Evolutionary conservation across 2,888 invertebrate species (phyloP), one percentile per base, ranked within the genome.

Genomic region (Sphaerophoria taeniata): DNA sequence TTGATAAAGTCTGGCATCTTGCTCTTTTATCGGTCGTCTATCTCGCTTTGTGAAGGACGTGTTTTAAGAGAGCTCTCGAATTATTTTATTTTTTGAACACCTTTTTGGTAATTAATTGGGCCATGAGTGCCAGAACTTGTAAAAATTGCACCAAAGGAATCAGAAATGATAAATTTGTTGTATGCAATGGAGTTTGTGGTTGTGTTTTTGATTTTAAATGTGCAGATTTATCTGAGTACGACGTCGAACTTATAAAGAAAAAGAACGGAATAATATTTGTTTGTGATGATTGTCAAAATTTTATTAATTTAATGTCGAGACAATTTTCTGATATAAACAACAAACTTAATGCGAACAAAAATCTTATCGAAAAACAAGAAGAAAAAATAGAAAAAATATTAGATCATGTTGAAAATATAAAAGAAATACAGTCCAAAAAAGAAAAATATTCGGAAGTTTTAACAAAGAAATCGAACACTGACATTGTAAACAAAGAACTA

Each of bases 151-250:
- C 34, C 36, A 56, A 56, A 56, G 56, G 56, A n/a, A 56, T 56
- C 56, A 56, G 56, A 56, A 36, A 56, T 56, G 56, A 56, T 56
- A 56, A 56, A 56, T 36, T 56, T 56, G 14, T 58, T 58, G 39
- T 58, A 14, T 58, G 58, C 39, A 39, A 58, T 39, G 39, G 39
- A 58, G 3, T 58, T 58, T 58, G 58, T 14, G 34, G 39, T 11
- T 14, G 34, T 39, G 14, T 39, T 7, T 58, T 58, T 36, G 36
- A 58, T 39, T 39, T 58, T 7, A 58, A 58, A 9, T 58, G 58
- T 24, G 16, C 53, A 4, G 53, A 51, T 24, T 24, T 53, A 53
- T 53, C 51, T 12, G 51, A 51, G 16, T 51, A 53, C 53, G 53
- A 53, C 4, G 3, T 53, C 11, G 53, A 53, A 53, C 16, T 53